Conservation (phyloP, 2,888 invertebrate species). For the Operophtera brumata region DNA sequence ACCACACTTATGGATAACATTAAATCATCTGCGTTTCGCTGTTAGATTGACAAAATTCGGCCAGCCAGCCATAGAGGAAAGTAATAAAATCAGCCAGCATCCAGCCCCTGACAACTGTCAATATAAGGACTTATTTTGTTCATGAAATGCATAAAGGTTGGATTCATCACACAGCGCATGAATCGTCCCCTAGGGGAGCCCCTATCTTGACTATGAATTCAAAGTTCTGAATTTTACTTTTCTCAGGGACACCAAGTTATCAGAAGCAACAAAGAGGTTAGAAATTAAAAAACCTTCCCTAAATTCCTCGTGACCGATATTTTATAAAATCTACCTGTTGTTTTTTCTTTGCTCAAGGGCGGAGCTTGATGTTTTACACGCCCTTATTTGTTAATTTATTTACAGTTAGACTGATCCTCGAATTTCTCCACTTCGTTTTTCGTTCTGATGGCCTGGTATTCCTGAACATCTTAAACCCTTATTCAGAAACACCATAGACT, state of each 20-base stretch:
- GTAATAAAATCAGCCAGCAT: too few relatives aligned
- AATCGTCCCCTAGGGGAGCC: too few relatives aligned
- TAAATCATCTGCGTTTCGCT: too few relatives aligned
- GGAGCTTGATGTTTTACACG: slow-evolving; percentile 8
- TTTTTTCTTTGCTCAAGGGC: slow-evolving; percentile 1
- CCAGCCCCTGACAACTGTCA: too few relatives aligned
- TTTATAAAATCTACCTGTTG: not conserved
- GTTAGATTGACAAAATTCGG: too few relatives aligned
- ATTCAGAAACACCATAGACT: not conserved
- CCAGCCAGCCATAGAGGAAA: too few relatives aligned
- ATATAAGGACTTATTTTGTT: too few relatives aligned
- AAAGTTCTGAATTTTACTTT: slow-evolving; percentile 19
- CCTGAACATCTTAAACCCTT: not conserved
- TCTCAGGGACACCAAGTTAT: slow-evolving; percentile 37
- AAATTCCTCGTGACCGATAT: not conserved
- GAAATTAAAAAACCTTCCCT: not conserved
- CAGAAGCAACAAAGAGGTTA: slow-evolving; percentile 19
- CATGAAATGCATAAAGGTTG: too few relatives aligned
- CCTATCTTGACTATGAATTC: too few relatives aligned
- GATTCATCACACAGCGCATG: too few relatives aligned
- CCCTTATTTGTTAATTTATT: slow-evolving; percentile 6
- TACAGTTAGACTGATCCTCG: not conserved
- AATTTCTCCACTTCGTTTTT: not conserved
- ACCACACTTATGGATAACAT: too few relatives aligned
- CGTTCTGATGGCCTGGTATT: slow-evolving; percentile 3